Conservation (phyloP, 1,140 invertebrate genomes). For the Luehdorfia chinensis region DNA sequence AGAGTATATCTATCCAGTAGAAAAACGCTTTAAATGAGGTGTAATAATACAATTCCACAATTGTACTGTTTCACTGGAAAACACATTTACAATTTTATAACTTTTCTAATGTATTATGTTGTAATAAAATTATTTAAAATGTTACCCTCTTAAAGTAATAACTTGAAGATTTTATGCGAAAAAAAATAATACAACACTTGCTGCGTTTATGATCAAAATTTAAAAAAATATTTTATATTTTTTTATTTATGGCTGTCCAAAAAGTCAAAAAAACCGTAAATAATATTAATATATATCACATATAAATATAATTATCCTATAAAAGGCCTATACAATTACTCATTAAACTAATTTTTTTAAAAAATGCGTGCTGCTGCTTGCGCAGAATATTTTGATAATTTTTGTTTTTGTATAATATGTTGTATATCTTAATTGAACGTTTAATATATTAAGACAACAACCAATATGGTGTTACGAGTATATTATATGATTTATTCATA, state of each 20-base stretch:
- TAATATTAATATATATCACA: too few relatives aligned
- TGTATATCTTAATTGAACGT: too few relatives aligned
- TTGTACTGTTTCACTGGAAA: background rate
- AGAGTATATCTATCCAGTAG: slow-evolving; percentile 22
- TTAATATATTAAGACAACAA: too few relatives aligned
- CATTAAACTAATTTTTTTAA: too few relatives aligned
- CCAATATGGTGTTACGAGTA: too few relatives aligned
- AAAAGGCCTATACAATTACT: too few relatives aligned
- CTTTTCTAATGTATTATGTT: background rate
- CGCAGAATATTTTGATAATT: too few relatives aligned
- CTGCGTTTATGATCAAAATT: background rate
- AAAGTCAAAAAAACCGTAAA: background rate
- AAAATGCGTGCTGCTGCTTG: too few relatives aligned
- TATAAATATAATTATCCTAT: too few relatives aligned
- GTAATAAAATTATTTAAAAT: background rate
- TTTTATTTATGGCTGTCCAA: slow-evolving; percentile 1
- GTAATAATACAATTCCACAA: background rate
- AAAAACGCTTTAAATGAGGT: slow-evolving; percentile 9
- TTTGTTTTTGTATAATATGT: too few relatives aligned
- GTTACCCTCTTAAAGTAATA: background rate
- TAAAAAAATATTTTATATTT: background rate
- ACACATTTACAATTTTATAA: background rate
- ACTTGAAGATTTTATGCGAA: background rate
- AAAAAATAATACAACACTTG: background rate
- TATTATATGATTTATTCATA: background rate